phyloP scores from a whole-genome alignment of 2,888 invertebrate genomes.

The Agrotis ipsilon region DNA sequence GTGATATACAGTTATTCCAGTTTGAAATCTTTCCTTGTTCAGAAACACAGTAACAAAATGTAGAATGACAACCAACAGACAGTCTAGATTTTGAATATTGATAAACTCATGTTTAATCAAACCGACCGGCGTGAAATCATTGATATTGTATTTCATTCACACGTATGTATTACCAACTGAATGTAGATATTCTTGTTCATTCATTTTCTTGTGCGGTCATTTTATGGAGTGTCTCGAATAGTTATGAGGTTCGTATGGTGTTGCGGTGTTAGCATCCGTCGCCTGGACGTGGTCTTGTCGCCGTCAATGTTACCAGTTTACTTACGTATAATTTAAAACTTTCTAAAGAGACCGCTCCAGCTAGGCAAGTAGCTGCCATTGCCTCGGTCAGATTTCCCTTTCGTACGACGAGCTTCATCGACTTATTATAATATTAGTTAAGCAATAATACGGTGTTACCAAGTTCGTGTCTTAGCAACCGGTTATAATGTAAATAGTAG shows the following conservation, averaged over 20 bases:
- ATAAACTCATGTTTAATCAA: conserved; percentile 14
- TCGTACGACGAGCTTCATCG: conserved; percentile 78
- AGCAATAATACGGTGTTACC: conserved; percentile 43
- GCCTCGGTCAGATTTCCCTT: conserved; percentile 83
- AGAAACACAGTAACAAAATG: background rate
- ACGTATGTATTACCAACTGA: conserved; percentile 2
- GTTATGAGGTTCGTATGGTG: conserved; percentile 35
- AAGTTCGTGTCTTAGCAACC: conserved; percentile 31
- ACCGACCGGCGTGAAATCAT: conserved; percentile 10
- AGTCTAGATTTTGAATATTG: conserved; percentile 31
- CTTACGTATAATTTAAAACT: conserved; percentile 89
- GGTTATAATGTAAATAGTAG: conserved; percentile 24
- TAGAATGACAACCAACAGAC: background rate
- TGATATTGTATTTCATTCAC: conserved; percentile 37
- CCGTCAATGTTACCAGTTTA: conserved; percentile 84
- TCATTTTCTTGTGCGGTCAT: conserved; percentile 34
- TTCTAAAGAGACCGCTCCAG: conserved; percentile 79
- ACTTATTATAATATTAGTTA: conserved; percentile 70
- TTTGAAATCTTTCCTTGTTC: conserved; percentile 22
- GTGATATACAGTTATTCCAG: conserved; percentile 27
- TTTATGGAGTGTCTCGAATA: conserved; percentile 45
- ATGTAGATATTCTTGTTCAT: conserved; percentile 10
- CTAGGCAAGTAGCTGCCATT: conserved; percentile 68
- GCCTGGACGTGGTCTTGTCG: conserved; percentile 72
- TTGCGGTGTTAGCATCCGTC: conserved; percentile 63